These are phyloP conservation scores for Drosophila biarmipes DNA, from an alignment of 1,140 invertebrate genomes.

Conservation along the genomic window DNA sequence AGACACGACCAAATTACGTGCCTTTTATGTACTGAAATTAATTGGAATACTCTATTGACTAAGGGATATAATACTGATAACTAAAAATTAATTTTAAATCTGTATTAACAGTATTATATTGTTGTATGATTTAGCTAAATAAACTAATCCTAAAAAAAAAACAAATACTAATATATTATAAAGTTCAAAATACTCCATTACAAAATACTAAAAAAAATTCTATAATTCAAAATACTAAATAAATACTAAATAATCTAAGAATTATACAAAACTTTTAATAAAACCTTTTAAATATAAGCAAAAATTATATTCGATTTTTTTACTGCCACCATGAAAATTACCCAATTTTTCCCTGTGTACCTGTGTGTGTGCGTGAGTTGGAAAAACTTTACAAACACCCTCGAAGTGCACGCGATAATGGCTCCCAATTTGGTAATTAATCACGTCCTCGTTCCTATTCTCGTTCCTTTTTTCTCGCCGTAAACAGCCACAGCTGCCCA, in stretches of 20 bases:
- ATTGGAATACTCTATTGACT: background rate
- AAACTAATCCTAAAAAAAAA: too few species aligned
- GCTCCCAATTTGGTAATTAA: conserved; percentile 78
- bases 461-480: conserved; percentile 6
- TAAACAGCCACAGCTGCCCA: conserved; percentile 39
- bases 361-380: conserved; percentile 53
- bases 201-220: too few species aligned
- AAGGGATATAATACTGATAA: background rate
- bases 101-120: background rate
- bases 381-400: conserved; percentile 70
- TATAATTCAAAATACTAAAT: too few species aligned
- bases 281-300: too few species aligned
- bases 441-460: conserved; percentile 68
- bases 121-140: too few species aligned
- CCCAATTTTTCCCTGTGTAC: background rate
- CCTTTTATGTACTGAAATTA: background rate
- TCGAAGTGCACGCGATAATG: conserved; percentile 75
- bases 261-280: too few species aligned
- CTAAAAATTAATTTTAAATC: background rate
- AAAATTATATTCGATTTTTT: too few species aligned
- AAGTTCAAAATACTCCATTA: too few species aligned
- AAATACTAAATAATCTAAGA: too few species aligned
- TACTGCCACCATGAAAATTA: background rate
- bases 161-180: too few species aligned
- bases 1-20: conserved; percentile 50